These are phyloP conservation scores for Venusia cambrica DNA, from an alignment of 2,888 invertebrate species.

Conservation along the genomic window DNA sequence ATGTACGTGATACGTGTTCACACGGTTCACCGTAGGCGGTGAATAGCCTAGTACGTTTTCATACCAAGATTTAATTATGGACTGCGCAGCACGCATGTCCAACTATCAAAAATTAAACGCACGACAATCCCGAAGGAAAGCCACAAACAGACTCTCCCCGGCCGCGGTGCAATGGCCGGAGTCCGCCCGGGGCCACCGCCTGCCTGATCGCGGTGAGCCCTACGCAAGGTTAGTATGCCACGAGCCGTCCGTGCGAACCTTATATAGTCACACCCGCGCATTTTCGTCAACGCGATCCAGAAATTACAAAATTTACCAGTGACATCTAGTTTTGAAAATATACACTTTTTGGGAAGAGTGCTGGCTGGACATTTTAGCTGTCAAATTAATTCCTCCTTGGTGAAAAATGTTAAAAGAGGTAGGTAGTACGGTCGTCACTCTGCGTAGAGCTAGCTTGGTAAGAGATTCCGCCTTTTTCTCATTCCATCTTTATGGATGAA, in stretches of 20 bases:
- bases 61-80: no score
- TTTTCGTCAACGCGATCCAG: slow-evolving; percentile 56
- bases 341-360: slow-evolving; percentile 11
- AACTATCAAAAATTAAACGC: slow-evolving; percentile 83
- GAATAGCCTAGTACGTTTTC: no score
- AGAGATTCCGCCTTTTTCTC: no score
- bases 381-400: slow-evolving; percentile 10
- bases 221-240: slow-evolving; percentile 86
- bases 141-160: slow-evolving; percentile 81
- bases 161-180: slow-evolving; percentile 85
- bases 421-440: no score
- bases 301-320: slow-evolving; percentile 33
- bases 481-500: no score
- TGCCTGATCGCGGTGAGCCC: slow-evolving; percentile 86
- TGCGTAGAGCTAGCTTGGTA: no score
- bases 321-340: slow-evolving; percentile 56
- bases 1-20: no score
- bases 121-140: slow-evolving; percentile 82
- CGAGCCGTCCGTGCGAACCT: not conserved
- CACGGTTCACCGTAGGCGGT: no score
- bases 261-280: slow-evolving; percentile 41
- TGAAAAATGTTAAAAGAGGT: slow-evolving; percentile 13
- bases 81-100: slow-evolving; percentile 83
- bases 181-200: slow-evolving; percentile 84
- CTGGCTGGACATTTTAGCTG: slow-evolving; percentile 14